These are phyloP conservation scores for Zaprionus taronus DNA, from an alignment of 1,140 invertebrate genomes.

Conservation along the genomic window DNA sequence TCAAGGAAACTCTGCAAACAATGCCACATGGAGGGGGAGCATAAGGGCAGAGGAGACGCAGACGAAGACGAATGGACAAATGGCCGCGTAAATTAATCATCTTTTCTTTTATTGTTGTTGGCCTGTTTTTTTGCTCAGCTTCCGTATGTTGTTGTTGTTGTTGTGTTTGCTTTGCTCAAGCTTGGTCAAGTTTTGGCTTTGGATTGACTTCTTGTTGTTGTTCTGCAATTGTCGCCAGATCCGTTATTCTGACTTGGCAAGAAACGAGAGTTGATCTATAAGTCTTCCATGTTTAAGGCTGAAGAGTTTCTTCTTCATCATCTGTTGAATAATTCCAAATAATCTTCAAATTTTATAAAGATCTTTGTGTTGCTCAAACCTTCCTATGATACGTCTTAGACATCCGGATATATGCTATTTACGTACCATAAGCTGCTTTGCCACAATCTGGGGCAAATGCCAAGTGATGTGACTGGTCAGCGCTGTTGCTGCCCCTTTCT, in stretches of 20 bases:
- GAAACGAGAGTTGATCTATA: neutral
- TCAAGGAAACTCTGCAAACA: slow-evolving; percentile 59
- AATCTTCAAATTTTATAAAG: neutral
- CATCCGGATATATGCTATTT: neutral
- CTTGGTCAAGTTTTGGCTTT: slow-evolving; percentile 18
- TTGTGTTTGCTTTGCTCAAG: neutral
- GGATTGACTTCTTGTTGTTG: neutral
- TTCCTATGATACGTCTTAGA: neutral
- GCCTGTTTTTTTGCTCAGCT: slow-evolving; percentile 24
- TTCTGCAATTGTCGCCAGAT: neutral
- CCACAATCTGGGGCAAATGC: neutral
- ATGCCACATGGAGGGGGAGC: slow-evolving; percentile 22
- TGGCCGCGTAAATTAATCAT: slow-evolving; percentile 75
- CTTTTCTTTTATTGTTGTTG: slow-evolving; percentile 55
- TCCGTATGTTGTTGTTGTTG: neutral
- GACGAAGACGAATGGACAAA: slow-evolving; percentile 60
- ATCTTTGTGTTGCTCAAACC: neutral
- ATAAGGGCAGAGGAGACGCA: neutral
- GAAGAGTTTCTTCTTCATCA: neutral
- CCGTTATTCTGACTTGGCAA: neutral
- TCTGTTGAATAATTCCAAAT: neutral
- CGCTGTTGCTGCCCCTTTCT: neutral
- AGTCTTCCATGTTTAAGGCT: neutral
- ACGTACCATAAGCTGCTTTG: neutral
- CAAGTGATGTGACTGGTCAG: neutral